Evolutionary conservation across 2,888 invertebrate species (phyloP), one percentile per base, ranked within the genome.

Genomic region (Drosophila multiciliata): DNA sequence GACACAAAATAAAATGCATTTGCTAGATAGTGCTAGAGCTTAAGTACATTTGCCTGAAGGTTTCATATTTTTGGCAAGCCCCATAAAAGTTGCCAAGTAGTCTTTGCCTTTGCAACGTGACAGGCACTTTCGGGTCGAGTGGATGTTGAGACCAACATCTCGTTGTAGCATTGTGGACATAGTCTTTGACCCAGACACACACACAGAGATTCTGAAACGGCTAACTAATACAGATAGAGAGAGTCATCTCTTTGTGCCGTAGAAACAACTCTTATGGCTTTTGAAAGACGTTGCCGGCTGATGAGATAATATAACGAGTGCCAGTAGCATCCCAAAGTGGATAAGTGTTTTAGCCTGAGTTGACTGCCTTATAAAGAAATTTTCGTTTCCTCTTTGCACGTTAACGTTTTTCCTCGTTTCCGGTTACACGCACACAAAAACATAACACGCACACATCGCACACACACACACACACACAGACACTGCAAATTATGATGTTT

Each of bases 311-410:
- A 85, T 80, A 82, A 78, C 80, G 83, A 78, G 78, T 78, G 69
- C 53, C 66, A 78, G 80, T 74, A 73, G 75, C 78, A 73, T 63
- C 71, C 26, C 68, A 81, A 72, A 85, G 85, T 82, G 80, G 87
- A 80, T 86, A 86, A 88, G 88, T 88, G 87, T 84, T 88, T 82
- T 82, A 87, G 88, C 84, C 80, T 80, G 84, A 83, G 84, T 54
- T 78, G 70, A 64, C 65, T 80, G 82, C 74, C 69, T 54, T 78
- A 87, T 84, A 87, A 88, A 88, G 80, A 88, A 88, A 85, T 88
- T 80, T 80, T 86, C 78, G 70, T 82, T 82, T 72, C 69, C 73
- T 70, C 60, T 58, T 60, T 68, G 35, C 64, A 55, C 72, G 72
- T 66, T 82, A 82, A 75, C 85, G 80, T 80, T 82, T 87, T 82